Evolutionary conservation across 1,140 invertebrate species (phyloP).

Genomic region (Ostrea edulis): DNA sequence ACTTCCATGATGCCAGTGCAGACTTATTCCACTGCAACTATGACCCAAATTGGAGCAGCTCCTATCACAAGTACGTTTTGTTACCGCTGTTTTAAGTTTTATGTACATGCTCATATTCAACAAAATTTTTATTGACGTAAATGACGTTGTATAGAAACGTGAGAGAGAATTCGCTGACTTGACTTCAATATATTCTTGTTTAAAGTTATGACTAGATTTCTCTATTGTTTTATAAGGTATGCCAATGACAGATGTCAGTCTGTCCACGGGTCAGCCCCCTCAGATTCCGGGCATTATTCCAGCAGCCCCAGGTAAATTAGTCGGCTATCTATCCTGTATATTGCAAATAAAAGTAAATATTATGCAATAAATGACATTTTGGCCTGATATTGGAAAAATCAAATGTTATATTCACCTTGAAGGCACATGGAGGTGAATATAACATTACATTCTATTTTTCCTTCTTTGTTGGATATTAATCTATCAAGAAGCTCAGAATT

Average conservation of each 20-base stretch:
- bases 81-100: background rate
- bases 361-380: too few species aligned
- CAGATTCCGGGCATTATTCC: background rate
- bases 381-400: too few species aligned
- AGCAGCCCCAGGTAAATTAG: background rate
- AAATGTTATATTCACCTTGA: too few species aligned
- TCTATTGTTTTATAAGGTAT: background rate
- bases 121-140: background rate
- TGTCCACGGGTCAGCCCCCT: background rate
- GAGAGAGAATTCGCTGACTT: background rate
- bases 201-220: background rate
- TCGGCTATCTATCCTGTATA: too few species aligned
- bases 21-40: background rate
- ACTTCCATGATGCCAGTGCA: background rate
- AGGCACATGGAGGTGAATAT: too few species aligned
- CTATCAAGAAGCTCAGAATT: too few species aligned
- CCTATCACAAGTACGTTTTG: background rate
- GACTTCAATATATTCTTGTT: background rate
- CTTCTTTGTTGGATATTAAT: too few species aligned
- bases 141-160: background rate
- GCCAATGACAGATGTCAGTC: background rate
- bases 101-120: too few species aligned
- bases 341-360: too few species aligned
- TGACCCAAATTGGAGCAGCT: background rate
- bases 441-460: too few species aligned